These are phyloP conservation scores for Apomyelois bistriatella DNA, from an alignment of 2,888 invertebrate species.

Conservation along the genomic window DNA sequence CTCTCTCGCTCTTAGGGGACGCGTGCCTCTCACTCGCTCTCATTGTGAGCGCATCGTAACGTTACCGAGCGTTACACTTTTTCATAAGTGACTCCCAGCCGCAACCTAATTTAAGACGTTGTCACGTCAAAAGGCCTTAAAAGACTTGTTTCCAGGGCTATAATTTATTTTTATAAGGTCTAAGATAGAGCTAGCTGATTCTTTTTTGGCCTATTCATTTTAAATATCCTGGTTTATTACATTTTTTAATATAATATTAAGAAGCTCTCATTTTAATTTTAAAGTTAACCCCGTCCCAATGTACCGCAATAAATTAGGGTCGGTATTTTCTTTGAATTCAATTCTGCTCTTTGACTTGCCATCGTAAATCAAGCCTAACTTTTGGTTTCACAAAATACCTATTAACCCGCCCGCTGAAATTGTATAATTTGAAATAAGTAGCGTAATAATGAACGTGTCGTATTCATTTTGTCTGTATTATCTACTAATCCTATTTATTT, in stretches of 20 bases:
- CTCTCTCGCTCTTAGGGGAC: no score
- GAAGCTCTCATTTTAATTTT: slow-evolving; percentile 12
- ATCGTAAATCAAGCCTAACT: slow-evolving; percentile 29
- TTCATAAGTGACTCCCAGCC: no score
- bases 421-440: slow-evolving; percentile 13
- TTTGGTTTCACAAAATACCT: slow-evolving; percentile 21
- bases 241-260: background rate
- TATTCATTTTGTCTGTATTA: background rate
- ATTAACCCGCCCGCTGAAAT: slow-evolving; percentile 10
- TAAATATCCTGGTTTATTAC: no score
- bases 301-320: slow-evolving; percentile 33
- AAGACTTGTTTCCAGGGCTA: no score
- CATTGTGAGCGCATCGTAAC: no score
- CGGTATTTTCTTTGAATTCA: slow-evolving; percentile 31
- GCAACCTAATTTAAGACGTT: no score
- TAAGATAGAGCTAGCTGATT: no score
- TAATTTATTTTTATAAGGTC: no score
- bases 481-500: background rate
- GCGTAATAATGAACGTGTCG: background rate
- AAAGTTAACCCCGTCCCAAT: slow-evolving; percentile 16
- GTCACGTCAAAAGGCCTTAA: no score
- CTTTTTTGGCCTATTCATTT: no score
- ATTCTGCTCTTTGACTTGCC: slow-evolving; percentile 27
- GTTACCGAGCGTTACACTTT: no score
- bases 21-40: no score